Base-by-base conservation (phyloP, 1,140 invertebrate species). In the Varroa destructor region DNA sequence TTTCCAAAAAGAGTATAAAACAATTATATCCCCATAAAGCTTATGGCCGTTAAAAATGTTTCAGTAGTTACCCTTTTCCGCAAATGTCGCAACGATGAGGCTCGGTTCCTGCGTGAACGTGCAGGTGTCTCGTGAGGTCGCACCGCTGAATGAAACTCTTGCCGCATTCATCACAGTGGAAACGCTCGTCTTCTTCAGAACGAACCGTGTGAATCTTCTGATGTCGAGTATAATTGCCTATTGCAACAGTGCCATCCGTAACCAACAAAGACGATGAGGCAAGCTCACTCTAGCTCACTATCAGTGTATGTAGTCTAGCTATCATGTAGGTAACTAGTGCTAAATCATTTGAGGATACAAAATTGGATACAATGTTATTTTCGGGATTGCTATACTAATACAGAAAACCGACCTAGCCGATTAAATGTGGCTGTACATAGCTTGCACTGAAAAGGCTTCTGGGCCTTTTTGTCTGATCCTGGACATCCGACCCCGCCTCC, bases 381-480 rank as follows among this genome's bases (percentile, higher is more conserved):
- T 25, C 25, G 25, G 25, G 25, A 25, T 25, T 25, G 25, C 25
- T 25, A 25, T 25, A 51, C 8, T 51, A 51, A 51, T 8, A 51
- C 46, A 51, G 8, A 51, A 51, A 14, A 67, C 12, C 40, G 2
- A 67, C 75, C 75, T 25, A 75, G 71, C 6, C 75, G 76, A 56
- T 74, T 79, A 71, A 80, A 80, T 1, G 76, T 77, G 42, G 77
- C 74, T 14, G 77, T 75, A 73, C 79, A 80, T 6, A 78, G 73
- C 73, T 78, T 75, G 74, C 79, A 80, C 77, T 81, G 81, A 76
- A 84, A 84, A 56, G 83, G 83, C 76, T 83, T 12, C 40, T 67
- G 61, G 37, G 61, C 40, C 61, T 67, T 67, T 37, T 67, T 67
- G 61, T 67, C 61, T 51, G 46, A 51, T 3, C 46, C 46, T 51